These are phyloP conservation scores for Eulacestoma nigropectus DNA, from an alignment of 2,113 vertebrate species.

Conservation along the genomic window DNA sequence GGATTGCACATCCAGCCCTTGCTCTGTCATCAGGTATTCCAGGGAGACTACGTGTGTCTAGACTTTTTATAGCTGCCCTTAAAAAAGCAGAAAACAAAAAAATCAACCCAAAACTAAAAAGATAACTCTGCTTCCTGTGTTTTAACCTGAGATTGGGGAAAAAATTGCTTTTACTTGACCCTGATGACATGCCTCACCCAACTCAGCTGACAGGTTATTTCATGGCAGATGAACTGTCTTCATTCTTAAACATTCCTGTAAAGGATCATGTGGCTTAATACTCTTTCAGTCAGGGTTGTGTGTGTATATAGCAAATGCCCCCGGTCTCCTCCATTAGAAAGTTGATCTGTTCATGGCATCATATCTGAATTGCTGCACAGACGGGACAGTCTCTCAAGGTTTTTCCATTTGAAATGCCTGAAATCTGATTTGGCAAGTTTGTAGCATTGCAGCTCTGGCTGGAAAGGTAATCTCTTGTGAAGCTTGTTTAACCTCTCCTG, in stretches of 20 bases:
- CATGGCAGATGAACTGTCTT: neutral
- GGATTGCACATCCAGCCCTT: neutral
- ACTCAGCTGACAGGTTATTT: neutral
- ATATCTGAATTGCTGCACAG: neutral
- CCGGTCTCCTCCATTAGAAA: rapidly evolving
- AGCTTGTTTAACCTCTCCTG: neutral
- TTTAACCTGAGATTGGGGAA: neutral
- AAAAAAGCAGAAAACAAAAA: neutral
- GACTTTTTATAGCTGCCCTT: neutral
- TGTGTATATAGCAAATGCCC: neutral
- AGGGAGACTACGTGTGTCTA: neutral
- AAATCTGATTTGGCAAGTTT: conserved; percentile 2
- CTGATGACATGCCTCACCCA: neutral
- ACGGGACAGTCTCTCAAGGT: neutral
- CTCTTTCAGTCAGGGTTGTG: neutral
- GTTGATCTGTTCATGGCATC: neutral
- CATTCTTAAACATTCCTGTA: neutral
- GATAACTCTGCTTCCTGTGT: neutral
- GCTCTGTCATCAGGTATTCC: neutral
- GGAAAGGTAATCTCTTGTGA: neutral
- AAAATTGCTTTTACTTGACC: neutral
- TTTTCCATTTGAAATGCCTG: neutral
- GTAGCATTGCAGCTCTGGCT: neutral
- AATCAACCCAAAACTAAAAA: neutral
- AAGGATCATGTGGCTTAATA: neutral